Evolutionary conservation across 1,140 invertebrate species (phyloP), one percentile per base, ranked within the genome.

Genomic region (Brachystomella parvula): DNA sequence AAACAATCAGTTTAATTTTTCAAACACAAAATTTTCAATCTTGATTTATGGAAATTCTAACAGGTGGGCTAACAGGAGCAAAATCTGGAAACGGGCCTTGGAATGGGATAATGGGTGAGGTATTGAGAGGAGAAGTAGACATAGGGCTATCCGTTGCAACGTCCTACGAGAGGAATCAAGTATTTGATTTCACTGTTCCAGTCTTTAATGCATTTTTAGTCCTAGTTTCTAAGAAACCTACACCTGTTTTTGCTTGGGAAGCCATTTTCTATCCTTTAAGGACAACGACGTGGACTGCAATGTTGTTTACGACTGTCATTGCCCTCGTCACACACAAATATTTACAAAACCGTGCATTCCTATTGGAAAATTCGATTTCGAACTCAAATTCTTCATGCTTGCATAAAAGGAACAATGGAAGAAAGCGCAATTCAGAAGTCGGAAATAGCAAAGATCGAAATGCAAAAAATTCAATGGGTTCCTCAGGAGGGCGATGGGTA

Each of bases 261-360:
- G 64, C 70, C 15, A 71, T 71, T 29, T 66, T 66, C 33, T 71
- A 71, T 39, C 67, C 70, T 3, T 71, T 71, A 28, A 49, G 47
- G 31, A 26, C 35, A 9, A 1, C 15, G 3, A 33, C 66, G 15
- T 71, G 70, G 70, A 2, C 64, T 2, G 64, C 44, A 3, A 53
- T 71, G 21, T n/a, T 33, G 1, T 3, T 3, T 2, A 33, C 64
- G 2, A 71, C 62, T 0, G 1, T 66, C 21, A 3, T 66, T 0
- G 47, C 66, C 2, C 0, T 71, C n/a, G 3, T 66, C 2, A 3
- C 57, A 12, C 66, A 58, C 57, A 31, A 47, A 58, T 64, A 63
- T 28, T 35, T 70, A 3, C 66, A 70, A 21, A 73, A 68, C 26
- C 30, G 30, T 12, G 26, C 56, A 35, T 17, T n/a, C 2, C 17